Base-by-base conservation (phyloP, 2,888 invertebrate species). In the Agelastica alni region DNA sequence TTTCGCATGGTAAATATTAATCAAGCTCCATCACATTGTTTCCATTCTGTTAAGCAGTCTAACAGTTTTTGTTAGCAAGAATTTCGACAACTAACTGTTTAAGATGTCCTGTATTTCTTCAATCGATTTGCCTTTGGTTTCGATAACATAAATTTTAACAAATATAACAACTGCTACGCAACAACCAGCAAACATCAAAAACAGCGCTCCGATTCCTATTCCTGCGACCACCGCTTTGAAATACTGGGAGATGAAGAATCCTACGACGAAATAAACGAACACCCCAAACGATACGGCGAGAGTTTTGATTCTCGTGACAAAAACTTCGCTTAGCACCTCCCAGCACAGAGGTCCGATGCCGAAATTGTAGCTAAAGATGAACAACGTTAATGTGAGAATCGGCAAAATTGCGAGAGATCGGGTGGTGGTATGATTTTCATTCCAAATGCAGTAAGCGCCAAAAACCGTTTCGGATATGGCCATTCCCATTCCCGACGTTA, bases 301-400 rank as follows among this genome's bases (percentile, higher is more conserved):
- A 1, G 90, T 86, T 51, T 61, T 66, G 1, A 64, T 57, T 62
- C 89, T 87, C 0, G 85, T 77, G 13, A 93, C 85, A 74, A 93
- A 87, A 75, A 93, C 82, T 74, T 93, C 93, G 1, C 88, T 86
- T 81, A 91, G 83, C 22, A 92, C 84, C 0, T 90, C 86, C 91
- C 91, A 91, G 0, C 90, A 87, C 26, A 91, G 72, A 0, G 90
- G 88, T 2, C 93, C 91, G 41, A 87, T 81, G 1, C 85, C 84
- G 26, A 43, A 46, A 61, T 89, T 87, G 77, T 89, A 91, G 0
- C 85, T 83, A 49, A 86, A 77, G 55, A 90, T 87, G 77, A 53
- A 43, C 2, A 34, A 36, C 2, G 46, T 34, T 12, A 55, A 16
- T 2, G 45, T 32, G 9, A 49, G 5, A 9, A 55, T 22, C 4